Base-by-base conservation (phyloP, 2,797 vertebrate species). In the Falco columbarius region DNA sequence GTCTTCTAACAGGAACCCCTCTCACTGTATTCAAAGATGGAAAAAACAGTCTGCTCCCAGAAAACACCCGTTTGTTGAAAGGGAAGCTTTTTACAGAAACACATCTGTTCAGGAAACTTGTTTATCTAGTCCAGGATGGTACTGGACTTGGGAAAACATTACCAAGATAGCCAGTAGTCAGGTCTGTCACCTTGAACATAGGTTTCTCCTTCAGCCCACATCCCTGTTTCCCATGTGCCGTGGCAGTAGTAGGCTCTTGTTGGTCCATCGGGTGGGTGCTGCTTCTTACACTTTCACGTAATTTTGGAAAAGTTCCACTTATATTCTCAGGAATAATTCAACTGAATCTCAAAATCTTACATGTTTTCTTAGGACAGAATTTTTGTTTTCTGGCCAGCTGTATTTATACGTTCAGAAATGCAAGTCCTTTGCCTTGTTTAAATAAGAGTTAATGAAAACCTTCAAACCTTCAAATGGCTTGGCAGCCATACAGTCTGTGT, bases 361-460 rank as follows among this genome's bases (percentile, higher is more conserved):
- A 0, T 36, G 17, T n/a, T 71, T 67, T 66, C 55, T 54, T 19
- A 52, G 21, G 34, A 30, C 49, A 63, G 67, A 59, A 55, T 76
- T 81, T 94, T 93, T 96, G 44, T 80, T 62, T 82, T 82, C 86
- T 83, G 56, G 61, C 89, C 76, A 82, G 72, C 66, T 63, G 3
- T 70, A 59, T 67, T 93, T 95, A 77, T 86, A 49, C 0, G 0
- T 67, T 94, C 67, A 92, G 84, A 87, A 95, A 81, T 68, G 65
- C 46, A 88, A 86, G 61, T 61, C 54, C 27, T 92, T 91, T 83
- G 65, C 94, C 89, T 92, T 92, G 79, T 95, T 97, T 94, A 92
- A 96, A 87, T 91, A 91, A 81, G 86, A 97, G 92, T 95, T 92
- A 96, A 92, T 92, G 52, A 93, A 95, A 96, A 94, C 86, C 86